These are phyloP conservation scores for Anguilla megastoma DNA, from an alignment of 2,797 vertebrate species.

Conservation along the genomic window DNA sequence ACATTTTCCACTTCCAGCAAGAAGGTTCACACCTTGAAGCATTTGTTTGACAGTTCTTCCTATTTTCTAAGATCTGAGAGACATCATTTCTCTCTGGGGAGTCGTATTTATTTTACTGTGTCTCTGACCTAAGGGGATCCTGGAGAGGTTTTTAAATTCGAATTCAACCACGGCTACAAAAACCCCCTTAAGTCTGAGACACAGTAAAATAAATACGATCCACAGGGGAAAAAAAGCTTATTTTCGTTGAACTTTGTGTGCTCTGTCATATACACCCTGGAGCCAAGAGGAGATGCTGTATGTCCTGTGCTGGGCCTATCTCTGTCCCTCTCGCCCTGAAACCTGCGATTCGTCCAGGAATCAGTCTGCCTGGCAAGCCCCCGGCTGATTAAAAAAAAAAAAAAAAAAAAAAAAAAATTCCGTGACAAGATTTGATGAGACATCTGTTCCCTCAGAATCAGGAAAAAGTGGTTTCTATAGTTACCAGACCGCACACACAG, in stretches of 20 bases:
- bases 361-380: background rate
- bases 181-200: background rate
- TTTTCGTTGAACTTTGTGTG: background rate
- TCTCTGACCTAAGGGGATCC: background rate
- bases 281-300: background rate
- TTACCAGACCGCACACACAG: constrained; percentile 28
- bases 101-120: background rate
- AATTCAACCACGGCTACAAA: background rate
- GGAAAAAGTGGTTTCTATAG: constrained; percentile 48
- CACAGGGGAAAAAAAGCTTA: background rate
- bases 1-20: background rate
- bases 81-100: background rate
- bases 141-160: background rate
- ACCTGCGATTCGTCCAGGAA: background rate
- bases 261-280: background rate
- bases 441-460: constrained; percentile 49
- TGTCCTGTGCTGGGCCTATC: background rate
- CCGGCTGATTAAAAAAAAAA: background rate
- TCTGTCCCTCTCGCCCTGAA: background rate
- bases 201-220: background rate
- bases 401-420: background rate
- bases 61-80: background rate
- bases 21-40: background rate
- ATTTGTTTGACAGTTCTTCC: background rate
- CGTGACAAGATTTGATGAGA: constrained; percentile 48